A percentile compares a stretch with the other conserved stretches of the same genome.
These are phyloP conservation scores for Phymatocera aterrima DNA, from an alignment of 2,888 invertebrate genomes.

Conservation along the genomic window DNA sequence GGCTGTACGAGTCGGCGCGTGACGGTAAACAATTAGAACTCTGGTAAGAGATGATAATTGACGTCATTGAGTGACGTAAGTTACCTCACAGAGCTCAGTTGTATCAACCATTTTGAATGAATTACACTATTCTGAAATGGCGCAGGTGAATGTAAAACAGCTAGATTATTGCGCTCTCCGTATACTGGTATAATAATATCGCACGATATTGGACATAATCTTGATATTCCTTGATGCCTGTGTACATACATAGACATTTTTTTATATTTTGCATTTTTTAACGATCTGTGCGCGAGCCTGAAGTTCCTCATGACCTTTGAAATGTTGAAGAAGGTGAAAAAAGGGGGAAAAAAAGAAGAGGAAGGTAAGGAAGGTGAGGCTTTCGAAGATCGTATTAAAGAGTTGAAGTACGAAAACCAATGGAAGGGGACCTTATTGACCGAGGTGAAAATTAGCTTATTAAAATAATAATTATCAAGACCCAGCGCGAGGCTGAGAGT, in stretches of 20 bases:
- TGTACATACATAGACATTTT: no score
- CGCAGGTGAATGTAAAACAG: slow-evolving; percentile 19
- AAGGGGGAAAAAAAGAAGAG: neutral
- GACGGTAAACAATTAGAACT: slow-evolving; percentile 36
- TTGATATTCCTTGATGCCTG: no score
- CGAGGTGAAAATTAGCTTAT: slow-evolving; percentile 69
- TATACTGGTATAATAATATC: no score
- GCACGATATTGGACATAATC: no score
- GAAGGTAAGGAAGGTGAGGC: neutral
- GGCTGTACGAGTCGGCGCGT: neutral
- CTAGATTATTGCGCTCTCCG: no score
- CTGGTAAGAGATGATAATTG: slow-evolving; percentile 25
- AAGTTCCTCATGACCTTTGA: no score
- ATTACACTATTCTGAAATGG: slow-evolving; percentile 11
- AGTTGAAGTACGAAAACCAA: neutral
- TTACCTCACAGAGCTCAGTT: neutral
- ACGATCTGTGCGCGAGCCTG: no score
- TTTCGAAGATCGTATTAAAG: slow-evolving; percentile 6
- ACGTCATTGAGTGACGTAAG: slow-evolving; percentile 27
- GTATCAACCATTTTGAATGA: slow-evolving; percentile 27
- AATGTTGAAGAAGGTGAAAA: neutral
- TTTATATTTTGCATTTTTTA: no score
- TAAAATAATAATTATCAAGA: slow-evolving; percentile 68
- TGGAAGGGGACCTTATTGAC: slow-evolving; percentile 40
- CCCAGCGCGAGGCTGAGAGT: neutral